These are phyloP conservation scores for Tachycineta bicolor DNA, from an alignment of 2,113 vertebrate genomes.

Conservation along the genomic window DNA sequence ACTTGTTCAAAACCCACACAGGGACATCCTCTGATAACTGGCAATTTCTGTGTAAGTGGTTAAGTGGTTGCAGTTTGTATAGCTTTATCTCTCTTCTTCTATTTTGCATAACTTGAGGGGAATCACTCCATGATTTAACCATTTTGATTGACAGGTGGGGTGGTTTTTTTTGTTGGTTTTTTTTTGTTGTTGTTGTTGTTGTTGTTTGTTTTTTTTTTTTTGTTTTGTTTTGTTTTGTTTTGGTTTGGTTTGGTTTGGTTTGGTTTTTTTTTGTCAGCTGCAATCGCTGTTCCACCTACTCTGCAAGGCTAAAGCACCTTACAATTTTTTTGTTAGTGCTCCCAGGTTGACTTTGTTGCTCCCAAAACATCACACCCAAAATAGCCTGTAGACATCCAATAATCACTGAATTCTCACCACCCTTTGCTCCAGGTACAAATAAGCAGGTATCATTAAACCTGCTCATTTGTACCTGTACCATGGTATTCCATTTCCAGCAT, in stretches of 20 bases:
- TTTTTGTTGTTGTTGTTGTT: too few relatives aligned
- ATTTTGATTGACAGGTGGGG: background rate
- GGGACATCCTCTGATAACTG: background rate
- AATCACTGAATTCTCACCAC: background rate
- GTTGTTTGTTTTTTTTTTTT: background rate
- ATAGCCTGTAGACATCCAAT: background rate
- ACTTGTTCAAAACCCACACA: background rate
- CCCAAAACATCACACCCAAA: background rate
- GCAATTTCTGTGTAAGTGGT: background rate
- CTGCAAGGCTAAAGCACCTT: background rate
- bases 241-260: too few relatives aligned
- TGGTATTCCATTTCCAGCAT: background rate
- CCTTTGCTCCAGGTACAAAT: background rate
- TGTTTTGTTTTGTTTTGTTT: background rate
- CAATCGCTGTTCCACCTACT: rapidly evolving
- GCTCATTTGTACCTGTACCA: background rate
- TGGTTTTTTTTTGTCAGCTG: background rate
- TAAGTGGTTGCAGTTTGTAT: background rate
- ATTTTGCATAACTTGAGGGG: background rate
- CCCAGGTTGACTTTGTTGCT: background rate
- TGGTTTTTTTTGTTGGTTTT: too few relatives aligned
- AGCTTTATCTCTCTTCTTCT: background rate
- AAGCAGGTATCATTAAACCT: background rate
- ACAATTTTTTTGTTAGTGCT: background rate
- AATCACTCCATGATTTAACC: background rate